Evolutionary conservation across 1,140 invertebrate species (phyloP).

Genomic region (Portunus trituberculatus): DNA sequence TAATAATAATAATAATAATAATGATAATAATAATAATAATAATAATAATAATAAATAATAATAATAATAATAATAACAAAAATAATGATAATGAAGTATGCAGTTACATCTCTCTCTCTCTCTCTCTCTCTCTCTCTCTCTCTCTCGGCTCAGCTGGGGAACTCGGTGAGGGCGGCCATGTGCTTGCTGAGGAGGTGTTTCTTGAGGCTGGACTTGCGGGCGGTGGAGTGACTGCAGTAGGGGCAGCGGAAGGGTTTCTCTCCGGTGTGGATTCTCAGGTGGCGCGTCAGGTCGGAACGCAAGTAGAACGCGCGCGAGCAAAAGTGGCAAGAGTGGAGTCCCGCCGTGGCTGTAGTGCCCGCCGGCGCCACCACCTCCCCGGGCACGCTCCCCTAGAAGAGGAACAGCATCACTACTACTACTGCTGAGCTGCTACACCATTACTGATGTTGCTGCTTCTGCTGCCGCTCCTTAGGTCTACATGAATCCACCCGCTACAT

Average conservation of each 20-base stretch:
- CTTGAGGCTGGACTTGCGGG: constrained; percentile 70
- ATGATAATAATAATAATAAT: background rate
- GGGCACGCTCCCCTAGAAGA: constrained; percentile 65
- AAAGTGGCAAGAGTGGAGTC: constrained; percentile 64
- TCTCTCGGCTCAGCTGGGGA: background rate
- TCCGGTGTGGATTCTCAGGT: constrained; percentile 67
- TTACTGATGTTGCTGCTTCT: too few species aligned
- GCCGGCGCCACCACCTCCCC: constrained; percentile 25
- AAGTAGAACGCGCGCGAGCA: constrained; percentile 66
- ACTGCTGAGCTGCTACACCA: background rate
- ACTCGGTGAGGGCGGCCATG: background rate
- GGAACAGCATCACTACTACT: constrained; percentile 56
- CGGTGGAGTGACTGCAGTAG: constrained; percentile 65
- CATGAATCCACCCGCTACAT: too few species aligned
- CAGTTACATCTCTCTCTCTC: background rate
- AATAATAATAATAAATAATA: background rate
- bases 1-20: constrained; percentile 2
- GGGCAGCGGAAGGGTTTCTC: constrained; percentile 68
- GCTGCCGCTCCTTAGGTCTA: too few species aligned
- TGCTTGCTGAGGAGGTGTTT: constrained; percentile 69
- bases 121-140: background rate
- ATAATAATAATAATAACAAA: background rate
- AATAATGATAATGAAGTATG: background rate
- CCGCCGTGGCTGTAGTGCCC: background rate
- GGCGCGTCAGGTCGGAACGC: constrained; percentile 66